Conservation (phyloP, 2,113 vertebrate genomes). For the Acanthochromis polyacanthus region DNA sequence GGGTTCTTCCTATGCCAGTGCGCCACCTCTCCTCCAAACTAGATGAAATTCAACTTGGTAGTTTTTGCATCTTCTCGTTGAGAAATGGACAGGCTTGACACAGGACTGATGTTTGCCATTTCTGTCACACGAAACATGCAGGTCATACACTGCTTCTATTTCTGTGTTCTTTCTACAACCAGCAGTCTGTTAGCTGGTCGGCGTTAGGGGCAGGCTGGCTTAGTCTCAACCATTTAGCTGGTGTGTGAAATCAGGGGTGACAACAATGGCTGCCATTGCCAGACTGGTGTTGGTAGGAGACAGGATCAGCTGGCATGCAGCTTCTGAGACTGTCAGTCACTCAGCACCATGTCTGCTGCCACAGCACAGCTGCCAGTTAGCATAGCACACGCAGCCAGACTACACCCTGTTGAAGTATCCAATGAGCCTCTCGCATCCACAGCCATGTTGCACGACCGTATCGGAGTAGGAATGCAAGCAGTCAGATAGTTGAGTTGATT, state of each 20-base stretch:
- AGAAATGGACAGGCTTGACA: no score
- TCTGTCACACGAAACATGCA: slow-evolving; percentile 5
- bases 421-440: slow-evolving; percentile 39
- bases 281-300: slow-evolving; percentile 71
- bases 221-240: slow-evolving; percentile 83
- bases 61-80: no score
- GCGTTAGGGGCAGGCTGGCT: slow-evolving; percentile 55
- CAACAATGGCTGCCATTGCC: slow-evolving; percentile 84
- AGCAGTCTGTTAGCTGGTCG: slow-evolving; percentile 23
- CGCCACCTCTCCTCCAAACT: no score
- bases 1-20: no score
- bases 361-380: slow-evolving; percentile 69
- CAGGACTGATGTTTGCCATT: background rate
- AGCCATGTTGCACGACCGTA: slow-evolving; percentile 28
- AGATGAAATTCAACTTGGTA: no score
- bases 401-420: slow-evolving; percentile 52
- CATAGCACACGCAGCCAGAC: slow-evolving; percentile 39
- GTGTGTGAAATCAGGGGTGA: slow-evolving; percentile 89
- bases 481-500: slow-evolving; percentile 9
- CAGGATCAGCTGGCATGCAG: slow-evolving; percentile 80
- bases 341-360: slow-evolving; percentile 69
- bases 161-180: slow-evolving; percentile 3
- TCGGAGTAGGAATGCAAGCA: slow-evolving; percentile 20
- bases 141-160: background rate
- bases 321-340: slow-evolving; percentile 82